These are phyloP conservation scores for Beroe forskalii DNA, from an alignment of 37 sponge, comb jelly and placozoan species.

Conservation along the genomic window DNA sequence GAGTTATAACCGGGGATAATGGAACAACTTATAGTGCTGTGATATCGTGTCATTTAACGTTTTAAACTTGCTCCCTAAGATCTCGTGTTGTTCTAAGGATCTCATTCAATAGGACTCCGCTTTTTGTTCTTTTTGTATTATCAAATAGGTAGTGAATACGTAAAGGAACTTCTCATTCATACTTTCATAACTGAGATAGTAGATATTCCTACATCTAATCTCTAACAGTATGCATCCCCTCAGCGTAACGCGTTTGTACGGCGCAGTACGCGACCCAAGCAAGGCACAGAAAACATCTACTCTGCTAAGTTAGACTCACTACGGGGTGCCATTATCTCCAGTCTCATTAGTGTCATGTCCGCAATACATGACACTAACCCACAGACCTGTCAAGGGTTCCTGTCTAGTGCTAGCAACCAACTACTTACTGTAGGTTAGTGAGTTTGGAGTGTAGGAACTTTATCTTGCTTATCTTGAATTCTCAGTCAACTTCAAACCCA, in stretches of 20 bases:
- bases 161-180: no score
- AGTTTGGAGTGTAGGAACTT: neutral
- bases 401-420: conserved; percentile 44
- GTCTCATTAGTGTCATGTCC: conserved; percentile 22
- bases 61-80: no score
- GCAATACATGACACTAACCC: conserved; percentile 19
- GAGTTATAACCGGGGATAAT: no score
- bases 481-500: neutral
- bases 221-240: neutral
- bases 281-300: conserved; percentile 20
- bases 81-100: no score
- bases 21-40: no score
- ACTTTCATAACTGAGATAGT: no score
- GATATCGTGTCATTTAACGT: no score
- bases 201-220: no score
- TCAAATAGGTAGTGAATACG: no score
- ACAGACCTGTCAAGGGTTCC: conserved; percentile 41
- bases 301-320: neutral
- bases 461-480: neutral
- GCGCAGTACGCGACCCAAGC: conserved; percentile 13
- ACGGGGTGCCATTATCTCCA: conserved; percentile 41
- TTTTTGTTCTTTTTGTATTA: no score
- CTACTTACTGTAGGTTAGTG: conserved; percentile 13
- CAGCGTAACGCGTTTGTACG: conserved; percentile 24
- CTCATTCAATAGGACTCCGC: no score